Base-by-base conservation (phyloP, 1,140 invertebrate species). In the Cyphomyrmex costatus region DNA sequence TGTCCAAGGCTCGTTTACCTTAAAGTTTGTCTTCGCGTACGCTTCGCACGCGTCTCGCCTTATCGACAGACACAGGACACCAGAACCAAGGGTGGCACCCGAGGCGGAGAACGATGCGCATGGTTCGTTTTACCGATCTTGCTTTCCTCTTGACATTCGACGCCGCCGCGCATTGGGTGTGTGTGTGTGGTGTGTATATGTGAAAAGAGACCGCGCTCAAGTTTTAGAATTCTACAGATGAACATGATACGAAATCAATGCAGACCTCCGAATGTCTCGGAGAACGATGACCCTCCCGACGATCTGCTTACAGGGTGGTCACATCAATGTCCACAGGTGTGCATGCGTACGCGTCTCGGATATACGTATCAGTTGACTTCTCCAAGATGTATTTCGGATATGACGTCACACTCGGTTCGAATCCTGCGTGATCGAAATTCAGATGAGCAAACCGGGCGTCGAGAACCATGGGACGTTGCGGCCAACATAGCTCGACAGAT, bases 171-270 rank as follows among this genome's bases (percentile, higher is more conserved):
- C 53, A 24, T 12, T 16, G 10, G 21, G 12, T 33, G 33, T n/a
- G 51, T 19, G 46, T 12, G 21, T n/a, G 2, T 65, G 16, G 24
- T 10, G 68, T 30, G 88, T 85, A 65, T 27, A 68, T 36, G 58
- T 16, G 27, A 61, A 78, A 74, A 71, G 91, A 93, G 77, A 86
- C 86, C 89, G 77, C 74, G 77, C 77, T 90, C 90, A 90, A 93
- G 91, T 92, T 93, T 90, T 88, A 89, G 88, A 89, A 92, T 92
- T 93, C 91, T 88, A 65, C 79, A 86, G 86, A 60, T 82, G 83
- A 89, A 91, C 86, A 53, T 76, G 87, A 93, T 92, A 91, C 90
- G 90, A 92, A 93, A 93, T 93, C 92, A 92, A 93, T 93, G 91
- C 88, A 60, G 65, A 46, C 80, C 5, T 46, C 53, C 60, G 79